A percentile compares a stretch with the other conserved stretches of the same genome.
Evolutionary conservation across 2,797 vertebrate species (phyloP).

Genomic region (Menidia menidia): DNA sequence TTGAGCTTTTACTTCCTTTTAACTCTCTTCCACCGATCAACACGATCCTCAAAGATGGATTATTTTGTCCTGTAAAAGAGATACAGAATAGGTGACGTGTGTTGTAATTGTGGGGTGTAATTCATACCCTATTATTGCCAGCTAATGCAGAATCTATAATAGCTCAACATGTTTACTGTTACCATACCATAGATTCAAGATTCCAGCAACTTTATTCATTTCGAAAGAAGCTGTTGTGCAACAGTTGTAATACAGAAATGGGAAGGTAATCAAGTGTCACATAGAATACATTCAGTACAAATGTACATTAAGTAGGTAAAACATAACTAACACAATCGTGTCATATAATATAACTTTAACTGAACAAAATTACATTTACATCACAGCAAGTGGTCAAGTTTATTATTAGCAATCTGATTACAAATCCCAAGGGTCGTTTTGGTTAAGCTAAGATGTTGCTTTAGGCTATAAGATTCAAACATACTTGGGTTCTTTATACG

Average conservation of each 20-base stretch:
- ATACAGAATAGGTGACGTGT: neutral
- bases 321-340: too few species aligned
- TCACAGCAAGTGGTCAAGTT: neutral
- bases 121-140: neutral
- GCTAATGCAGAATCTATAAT: constrained; percentile 6
- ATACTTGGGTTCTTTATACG: too few species aligned
- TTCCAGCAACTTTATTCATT: too few species aligned
- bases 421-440: neutral
- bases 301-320: too few species aligned
- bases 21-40: constrained; percentile 56
- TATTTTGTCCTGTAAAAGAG: constrained; percentile 27
- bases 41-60: constrained; percentile 33
- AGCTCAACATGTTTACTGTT: neutral
- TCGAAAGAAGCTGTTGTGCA: too few species aligned
- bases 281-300: too few species aligned
- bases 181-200: neutral
- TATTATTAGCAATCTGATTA: neutral
- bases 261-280: too few species aligned
- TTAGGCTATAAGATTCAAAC: neutral
- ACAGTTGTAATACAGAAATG: too few species aligned
- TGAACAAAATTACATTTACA: too few species aligned
- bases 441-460: neutral
- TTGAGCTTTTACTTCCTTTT: constrained; percentile 29
- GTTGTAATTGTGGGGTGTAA: too few species aligned
- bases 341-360: too few species aligned